Evolutionary conservation across 2,113 vertebrate genomes (phyloP).

Genomic region (Eonycteris spelaea): DNA sequence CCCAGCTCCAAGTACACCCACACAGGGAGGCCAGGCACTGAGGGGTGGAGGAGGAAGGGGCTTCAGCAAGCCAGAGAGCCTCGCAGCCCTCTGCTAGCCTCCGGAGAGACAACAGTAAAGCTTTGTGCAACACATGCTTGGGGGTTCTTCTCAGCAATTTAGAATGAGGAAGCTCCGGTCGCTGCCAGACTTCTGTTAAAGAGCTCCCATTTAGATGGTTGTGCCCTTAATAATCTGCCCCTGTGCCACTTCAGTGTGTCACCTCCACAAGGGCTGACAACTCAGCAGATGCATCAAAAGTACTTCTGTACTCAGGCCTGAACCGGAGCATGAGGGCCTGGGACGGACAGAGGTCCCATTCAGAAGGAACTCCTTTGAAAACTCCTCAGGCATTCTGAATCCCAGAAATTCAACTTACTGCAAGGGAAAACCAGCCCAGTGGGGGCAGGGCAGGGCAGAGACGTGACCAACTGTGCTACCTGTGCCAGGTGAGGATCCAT

Average conservation of each 20-base stretch:
- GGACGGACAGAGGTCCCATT: conserved; percentile 57
- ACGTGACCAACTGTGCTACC: background rate
- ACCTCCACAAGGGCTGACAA: conserved; percentile 68
- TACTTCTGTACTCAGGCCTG: conserved; percentile 68
- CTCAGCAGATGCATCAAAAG: conserved; percentile 73
- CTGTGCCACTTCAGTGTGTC: conserved; percentile 51
- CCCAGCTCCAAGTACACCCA: background rate
- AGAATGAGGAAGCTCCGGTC: conserved; percentile 35
- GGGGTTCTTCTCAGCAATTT: conserved; percentile 24
- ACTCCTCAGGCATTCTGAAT: background rate
- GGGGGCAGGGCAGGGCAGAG: background rate
- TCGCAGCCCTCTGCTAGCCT: conserved; percentile 23
- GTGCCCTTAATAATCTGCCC: conserved; percentile 54
- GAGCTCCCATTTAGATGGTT: conserved; percentile 53
- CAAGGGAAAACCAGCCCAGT: background rate
- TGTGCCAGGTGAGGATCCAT: too few relatives aligned
- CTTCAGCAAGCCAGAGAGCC: background rate
- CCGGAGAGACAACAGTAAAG: conserved; percentile 51
- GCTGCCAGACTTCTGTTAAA: conserved; percentile 62
- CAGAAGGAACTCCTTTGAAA: conserved; percentile 57
- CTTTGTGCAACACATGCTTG: conserved; percentile 55
- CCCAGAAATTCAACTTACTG: conserved; percentile 30
- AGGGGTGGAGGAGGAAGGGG: background rate
- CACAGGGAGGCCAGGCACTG: background rate
- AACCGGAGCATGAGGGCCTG: conserved; percentile 24